Conservation (phyloP, 2,797 vertebrate genomes). For the Cichlasoma orientale region DNA sequence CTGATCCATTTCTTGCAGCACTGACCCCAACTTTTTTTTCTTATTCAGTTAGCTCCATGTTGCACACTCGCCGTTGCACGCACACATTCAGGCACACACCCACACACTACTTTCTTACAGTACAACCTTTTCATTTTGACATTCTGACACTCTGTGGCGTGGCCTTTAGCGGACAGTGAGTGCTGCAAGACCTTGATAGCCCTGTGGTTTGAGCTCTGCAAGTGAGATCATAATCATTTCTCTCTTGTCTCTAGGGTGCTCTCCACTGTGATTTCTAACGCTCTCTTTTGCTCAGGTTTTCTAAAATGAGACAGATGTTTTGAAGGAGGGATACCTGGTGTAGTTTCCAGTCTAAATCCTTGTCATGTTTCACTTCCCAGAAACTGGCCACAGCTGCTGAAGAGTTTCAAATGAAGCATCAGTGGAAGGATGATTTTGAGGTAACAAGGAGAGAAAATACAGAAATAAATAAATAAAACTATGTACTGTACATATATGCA, state of each 20-base stretch:
- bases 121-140: conserved; percentile 59
- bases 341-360: conserved; percentile 39
- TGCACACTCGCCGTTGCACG: background rate
- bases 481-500: too few relatives aligned
- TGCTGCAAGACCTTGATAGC: conserved; percentile 33
- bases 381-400: conserved; percentile 93
- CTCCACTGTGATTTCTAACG: conserved; percentile 20
- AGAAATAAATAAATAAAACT: background rate
- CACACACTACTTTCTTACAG: conserved; percentile 1
- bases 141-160: conserved; percentile 26
- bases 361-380: conserved; percentile 77
- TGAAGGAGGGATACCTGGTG: conserved; percentile 13
- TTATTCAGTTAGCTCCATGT: background rate
- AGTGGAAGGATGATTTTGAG: conserved; percentile 92
- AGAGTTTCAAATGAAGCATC: conserved; percentile 89
- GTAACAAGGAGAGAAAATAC: conserved; percentile 72
- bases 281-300: conserved; percentile 29
- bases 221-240: conserved; percentile 32
- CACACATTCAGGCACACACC: conserved; percentile 15
- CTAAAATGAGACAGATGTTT: conserved; percentile 40
- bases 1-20: conserved; percentile 15
- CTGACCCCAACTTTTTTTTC: background rate
- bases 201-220: conserved; percentile 34
- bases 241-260: conserved; percentile 10
- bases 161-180: conserved; percentile 46